Evolutionary conservation across 1,140 invertebrate genomes (phyloP), one percentile per base, ranked within the genome.

Genomic region (Chrysopa pallens): DNA sequence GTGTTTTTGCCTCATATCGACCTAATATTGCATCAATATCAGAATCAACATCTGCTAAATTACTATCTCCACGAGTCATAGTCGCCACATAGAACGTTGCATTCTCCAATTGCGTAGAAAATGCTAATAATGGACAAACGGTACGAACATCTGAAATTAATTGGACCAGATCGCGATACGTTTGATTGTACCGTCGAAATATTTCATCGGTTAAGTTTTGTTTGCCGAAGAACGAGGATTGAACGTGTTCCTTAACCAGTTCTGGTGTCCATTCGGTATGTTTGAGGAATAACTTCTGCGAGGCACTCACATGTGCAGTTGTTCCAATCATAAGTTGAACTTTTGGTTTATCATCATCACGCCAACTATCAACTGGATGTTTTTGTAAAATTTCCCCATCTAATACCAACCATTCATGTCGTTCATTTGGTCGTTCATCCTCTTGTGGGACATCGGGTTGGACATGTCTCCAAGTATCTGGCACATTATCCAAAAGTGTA

Each of bases 91-190:
- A 87, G 60, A 84, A 74, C 8, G 77, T 74, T 35, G 78, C 71
- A 13, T 68, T 62, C 0, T 66, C 60, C 17, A 71, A 65, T 40
- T 68, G 61, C 29, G 69, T 59, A 14, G 75, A 70, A 27, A 80
- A 61, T 9, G 69, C 69, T 2, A 81, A 61, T 28, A 87, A 57
- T 1, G 85, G 85, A 55, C 84, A 90, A 14, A 85, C 64, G 0
- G 78, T 83, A 2, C 82, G 72, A 8, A 87, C 75, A 44, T 86
- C 80, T 1, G 81, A 80, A 7, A 87, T 78, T 64, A 87, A 72
- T 27, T 74, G 63, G 5, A 72, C 69, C 1, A 84, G 56, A 14
- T 76, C 76, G 42, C 71, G 63, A 44, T 79, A 71, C 1, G 73
- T 79, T 38, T 70, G 60, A 47, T 79, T 76, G 50, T 83, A 81